Evolutionary conservation across 1,140 invertebrate genomes (phyloP), one percentile per base, ranked within the genome.

Genomic region (Trichonephila inaurata): DNA sequence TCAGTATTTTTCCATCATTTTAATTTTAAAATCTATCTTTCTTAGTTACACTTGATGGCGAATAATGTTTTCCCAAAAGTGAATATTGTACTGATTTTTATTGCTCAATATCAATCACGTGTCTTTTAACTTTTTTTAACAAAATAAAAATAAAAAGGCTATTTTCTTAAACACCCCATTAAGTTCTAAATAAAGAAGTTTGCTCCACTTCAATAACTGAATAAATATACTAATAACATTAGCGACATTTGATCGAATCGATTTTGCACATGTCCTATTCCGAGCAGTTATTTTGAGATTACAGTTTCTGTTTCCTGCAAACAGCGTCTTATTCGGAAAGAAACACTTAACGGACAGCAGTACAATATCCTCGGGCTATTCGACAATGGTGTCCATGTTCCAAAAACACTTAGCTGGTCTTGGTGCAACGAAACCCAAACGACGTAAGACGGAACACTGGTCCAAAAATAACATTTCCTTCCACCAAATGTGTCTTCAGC

Each of bases 391-490:
- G 8, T 14, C n/a, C 69, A n/a, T 72, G 64, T 72, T 72, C 14
- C 24, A 72, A 24, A 51, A 51, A 51, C 44, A 51, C 44, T 51
- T 72, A 16, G 24, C 14, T 1, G 28, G 69, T 28, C 28, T 51
- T 28, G 69, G 24, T 14, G 69, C 69, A 72, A 28, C 24, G 0
- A 51, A 72, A 72, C 28, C 69, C 6, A 21, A 1, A 66, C 64
- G 5, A n/a, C n/a, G 64, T 21, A 21, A 21, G 64, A 66, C 64
- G 28, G 24, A 72, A 33, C 69, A 33, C 61, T 33, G 24, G 24
- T 28, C 69, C 69, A 72, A 72, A 33, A 72, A 72, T 72, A 72
- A 28, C 8, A 28, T n/a, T 72, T 72, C 69, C 69, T 72, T 24
- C 69, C 69, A 28, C 12, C 14, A 24, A 24, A 3, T 33, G 12